These are phyloP conservation scores for Chaetophractus vellerosus DNA, from an alignment of 2,797 vertebrate species.

Conservation along the genomic window DNA sequence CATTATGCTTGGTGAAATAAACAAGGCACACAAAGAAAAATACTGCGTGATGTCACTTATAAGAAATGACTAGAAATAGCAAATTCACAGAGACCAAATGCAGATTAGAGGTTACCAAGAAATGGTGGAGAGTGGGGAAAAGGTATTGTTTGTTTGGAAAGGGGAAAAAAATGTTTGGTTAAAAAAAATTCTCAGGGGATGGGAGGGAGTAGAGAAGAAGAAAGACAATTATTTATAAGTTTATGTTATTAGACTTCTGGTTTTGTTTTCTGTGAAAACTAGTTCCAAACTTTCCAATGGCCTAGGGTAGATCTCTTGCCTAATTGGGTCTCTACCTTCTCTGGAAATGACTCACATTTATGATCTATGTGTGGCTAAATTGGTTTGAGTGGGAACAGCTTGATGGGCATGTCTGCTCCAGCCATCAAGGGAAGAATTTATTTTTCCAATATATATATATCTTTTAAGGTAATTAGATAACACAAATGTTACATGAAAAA, in stretches of 20 bases:
- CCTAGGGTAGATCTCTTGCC: neutral
- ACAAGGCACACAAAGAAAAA: too few species aligned
- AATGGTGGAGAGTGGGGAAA: too few species aligned
- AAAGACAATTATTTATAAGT: neutral
- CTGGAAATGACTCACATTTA: neutral
- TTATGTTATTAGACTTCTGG: neutral
- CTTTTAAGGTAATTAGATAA: too few species aligned
- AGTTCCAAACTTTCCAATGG: constrained; percentile 6
- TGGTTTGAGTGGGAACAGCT: neutral
- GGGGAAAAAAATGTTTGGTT: too few species aligned
- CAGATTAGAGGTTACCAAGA: too few species aligned
- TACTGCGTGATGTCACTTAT: too few species aligned
- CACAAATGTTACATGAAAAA: too few species aligned
- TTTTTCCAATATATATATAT: too few species aligned
- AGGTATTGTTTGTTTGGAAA: too few species aligned
- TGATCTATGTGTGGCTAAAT: constrained; percentile 65
- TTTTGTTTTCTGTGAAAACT: constrained; percentile 59
- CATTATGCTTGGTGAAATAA: too few species aligned
- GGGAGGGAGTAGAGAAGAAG: neutral
- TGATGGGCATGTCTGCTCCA: neutral
- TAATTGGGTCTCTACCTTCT: neutral
- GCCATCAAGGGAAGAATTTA: neutral
- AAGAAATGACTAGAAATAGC: too few species aligned
- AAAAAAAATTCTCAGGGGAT: neutral
- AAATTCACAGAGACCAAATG: too few species aligned